Evolutionary conservation across 2,113 vertebrate genomes (phyloP).

Genomic region (Anas platyrhynchos): DNA sequence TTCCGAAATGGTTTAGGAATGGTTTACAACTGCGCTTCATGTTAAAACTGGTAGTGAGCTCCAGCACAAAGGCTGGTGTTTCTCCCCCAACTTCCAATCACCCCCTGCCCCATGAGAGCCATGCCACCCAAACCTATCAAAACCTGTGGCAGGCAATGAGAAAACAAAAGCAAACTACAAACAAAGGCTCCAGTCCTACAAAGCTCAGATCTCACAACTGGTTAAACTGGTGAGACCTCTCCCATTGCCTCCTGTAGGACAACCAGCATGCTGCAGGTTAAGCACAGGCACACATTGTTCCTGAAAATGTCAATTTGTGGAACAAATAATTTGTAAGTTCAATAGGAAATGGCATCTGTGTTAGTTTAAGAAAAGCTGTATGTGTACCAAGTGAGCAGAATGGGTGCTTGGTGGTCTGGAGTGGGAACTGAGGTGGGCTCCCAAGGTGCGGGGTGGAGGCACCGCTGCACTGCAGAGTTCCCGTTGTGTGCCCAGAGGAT

Average conservation of each 20-base stretch:
- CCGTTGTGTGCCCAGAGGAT: background rate
- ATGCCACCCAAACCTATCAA: background rate
- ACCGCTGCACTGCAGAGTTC: rapidly evolving
- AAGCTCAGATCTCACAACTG: background rate
- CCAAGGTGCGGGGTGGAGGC: rapidly evolving
- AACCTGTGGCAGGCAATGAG: background rate
- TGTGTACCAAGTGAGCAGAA: background rate
- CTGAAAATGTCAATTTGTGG: conserved; percentile 39
- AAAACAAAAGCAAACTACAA: background rate
- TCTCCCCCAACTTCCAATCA: background rate
- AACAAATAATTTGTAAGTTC: conserved; percentile 36
- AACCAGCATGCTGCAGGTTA: background rate
- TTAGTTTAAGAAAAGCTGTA: conserved; percentile 19
- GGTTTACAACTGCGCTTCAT: background rate
- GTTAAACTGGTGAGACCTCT: background rate
- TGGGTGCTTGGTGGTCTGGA: background rate
- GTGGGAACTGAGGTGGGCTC: background rate
- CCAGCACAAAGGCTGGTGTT: background rate
- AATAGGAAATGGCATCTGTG: conserved; percentile 13
- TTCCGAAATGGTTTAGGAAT: background rate
- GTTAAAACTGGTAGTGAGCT: background rate
- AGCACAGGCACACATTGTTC: conserved; percentile 15
- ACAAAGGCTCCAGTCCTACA: background rate
- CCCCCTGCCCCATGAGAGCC: rapidly evolving
- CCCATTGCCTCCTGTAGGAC: background rate